Evolutionary conservation across 1,140 invertebrate species (phyloP).

Genomic region (Hycleus cichorii): DNA sequence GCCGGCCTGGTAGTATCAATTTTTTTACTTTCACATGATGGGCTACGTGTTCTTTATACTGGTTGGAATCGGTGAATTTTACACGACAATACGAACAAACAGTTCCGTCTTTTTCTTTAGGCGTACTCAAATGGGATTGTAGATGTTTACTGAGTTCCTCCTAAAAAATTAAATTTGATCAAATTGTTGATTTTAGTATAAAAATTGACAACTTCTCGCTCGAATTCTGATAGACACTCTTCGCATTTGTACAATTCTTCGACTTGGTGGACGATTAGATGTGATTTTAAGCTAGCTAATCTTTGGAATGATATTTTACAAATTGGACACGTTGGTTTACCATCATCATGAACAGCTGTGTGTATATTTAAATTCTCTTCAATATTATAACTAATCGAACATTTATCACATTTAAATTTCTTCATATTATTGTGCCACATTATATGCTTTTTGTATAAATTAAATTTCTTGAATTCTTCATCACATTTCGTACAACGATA

Average conservation of each 20-base stretch:
- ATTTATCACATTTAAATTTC: conserved; percentile 53
- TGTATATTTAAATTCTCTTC: conserved; percentile 53
- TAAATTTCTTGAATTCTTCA: conserved; percentile 18
- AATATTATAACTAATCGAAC: conserved; percentile 55
- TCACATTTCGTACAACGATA: conserved; percentile 23
- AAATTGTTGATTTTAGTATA: too few species aligned
- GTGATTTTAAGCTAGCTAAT: conserved; percentile 63
- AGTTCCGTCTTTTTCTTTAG: conserved; percentile 18
- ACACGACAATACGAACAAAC: conserved; percentile 35
- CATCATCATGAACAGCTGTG: conserved; percentile 50
- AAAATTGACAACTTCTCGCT: conserved; percentile 42
- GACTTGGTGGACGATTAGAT: conserved; percentile 59
- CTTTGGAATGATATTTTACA: conserved; percentile 55
- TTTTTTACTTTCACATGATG: conserved; percentile 46
- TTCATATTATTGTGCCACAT: conserved; percentile 53
- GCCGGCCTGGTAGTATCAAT: conserved; percentile 5
- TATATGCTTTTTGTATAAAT: conserved; percentile 22
- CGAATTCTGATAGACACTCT: conserved; percentile 63
- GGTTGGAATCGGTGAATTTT: conserved; percentile 23
- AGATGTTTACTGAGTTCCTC: conserved; percentile 48
- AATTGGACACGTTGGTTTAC: conserved; percentile 55
- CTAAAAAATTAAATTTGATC: too few species aligned
- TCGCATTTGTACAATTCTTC: conserved; percentile 62
- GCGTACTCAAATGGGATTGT: conserved; percentile 41
- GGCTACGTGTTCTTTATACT: conserved; percentile 44